A percentile compares a stretch with the other conserved stretches of the same genome.
Evolutionary conservation across 2,797 vertebrate species (phyloP).

Genomic region (Acanthornis magna): DNA sequence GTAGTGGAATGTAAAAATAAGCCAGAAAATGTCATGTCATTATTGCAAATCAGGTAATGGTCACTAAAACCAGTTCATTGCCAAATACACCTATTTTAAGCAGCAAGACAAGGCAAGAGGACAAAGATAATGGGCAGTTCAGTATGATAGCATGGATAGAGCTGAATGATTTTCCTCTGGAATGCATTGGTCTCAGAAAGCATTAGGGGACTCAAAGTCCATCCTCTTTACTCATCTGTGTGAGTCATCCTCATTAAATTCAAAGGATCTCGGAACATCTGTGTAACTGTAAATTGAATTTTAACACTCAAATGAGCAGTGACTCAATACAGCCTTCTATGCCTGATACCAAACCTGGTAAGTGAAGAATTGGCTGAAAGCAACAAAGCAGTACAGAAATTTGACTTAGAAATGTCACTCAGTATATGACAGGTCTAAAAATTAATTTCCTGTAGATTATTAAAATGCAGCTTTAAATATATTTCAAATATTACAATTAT

Average conservation of each 20-base stretch:
- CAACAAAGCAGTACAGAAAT: background rate
- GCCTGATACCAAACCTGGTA: background rate
- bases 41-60: slow-evolving; percentile 8
- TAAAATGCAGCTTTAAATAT: slow-evolving; percentile 34
- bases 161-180: slow-evolving; percentile 63
- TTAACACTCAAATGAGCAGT: slow-evolving; percentile 59
- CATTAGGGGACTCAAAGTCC: slow-evolving; percentile 56
- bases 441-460: background rate
- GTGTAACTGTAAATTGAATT: slow-evolving; percentile 61
- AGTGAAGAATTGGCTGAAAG: slow-evolving; percentile 24
- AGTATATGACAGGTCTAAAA: background rate
- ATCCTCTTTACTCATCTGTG: slow-evolving; percentile 35
- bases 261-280: slow-evolving; percentile 59
- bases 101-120: slow-evolving; percentile 15
- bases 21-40: background rate
- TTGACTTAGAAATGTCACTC: background rate
- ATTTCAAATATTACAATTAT: slow-evolving; percentile 32
- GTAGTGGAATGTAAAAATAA: background rate
- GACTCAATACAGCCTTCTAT: slow-evolving; percentile 17
- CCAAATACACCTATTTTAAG: slow-evolving; percentile 25
- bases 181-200: slow-evolving; percentile 66
- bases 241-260: slow-evolving; percentile 73
- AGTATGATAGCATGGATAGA: background rate
- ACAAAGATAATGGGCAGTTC: slow-evolving; percentile 42
- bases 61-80: slow-evolving; percentile 19